These are phyloP conservation scores for Imbricaverruca yamaguchii DNA, from an alignment of 2,888 invertebrate genomes.

Conservation along the genomic window DNA sequence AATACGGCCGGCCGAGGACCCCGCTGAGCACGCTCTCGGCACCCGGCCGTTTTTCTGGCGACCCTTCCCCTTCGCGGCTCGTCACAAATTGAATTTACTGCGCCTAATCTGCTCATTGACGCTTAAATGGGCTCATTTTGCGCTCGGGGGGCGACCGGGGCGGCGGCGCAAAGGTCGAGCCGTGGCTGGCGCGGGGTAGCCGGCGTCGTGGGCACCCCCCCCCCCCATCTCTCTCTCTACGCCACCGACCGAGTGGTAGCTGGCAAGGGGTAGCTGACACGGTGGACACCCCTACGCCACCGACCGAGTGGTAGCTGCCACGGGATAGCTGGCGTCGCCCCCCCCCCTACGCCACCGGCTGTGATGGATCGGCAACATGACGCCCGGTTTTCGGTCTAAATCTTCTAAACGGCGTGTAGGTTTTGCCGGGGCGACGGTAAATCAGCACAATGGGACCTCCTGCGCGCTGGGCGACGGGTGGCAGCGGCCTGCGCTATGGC, in stretches of 20 bases:
- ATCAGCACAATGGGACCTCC: not conserved
- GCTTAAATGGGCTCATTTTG: conserved; percentile 11
- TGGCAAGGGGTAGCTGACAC: too few relatives aligned
- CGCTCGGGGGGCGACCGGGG: conserved; percentile 2
- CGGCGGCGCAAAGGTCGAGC: not conserved
- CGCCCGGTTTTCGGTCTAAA: not conserved
- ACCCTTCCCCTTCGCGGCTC: not conserved
- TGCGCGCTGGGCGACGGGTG: too few relatives aligned
- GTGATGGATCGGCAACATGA: not conserved
- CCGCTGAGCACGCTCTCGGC: not conserved
- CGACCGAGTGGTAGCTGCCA: not conserved
- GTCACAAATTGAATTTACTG: conserved; percentile 21
- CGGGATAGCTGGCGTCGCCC: too few relatives aligned
- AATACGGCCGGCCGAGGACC: not conserved
- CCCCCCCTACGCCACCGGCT: not conserved
- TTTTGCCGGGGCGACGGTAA: not conserved
- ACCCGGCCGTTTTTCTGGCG: not conserved
- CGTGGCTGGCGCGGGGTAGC: too few relatives aligned
- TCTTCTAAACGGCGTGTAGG: conserved; percentile 11
- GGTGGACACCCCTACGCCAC: not conserved
- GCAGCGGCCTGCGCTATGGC: too few relatives aligned
- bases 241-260: not conserved
- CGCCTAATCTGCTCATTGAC: conserved; percentile 21
- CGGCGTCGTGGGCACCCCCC: too few relatives aligned
- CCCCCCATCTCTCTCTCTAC: too few relatives aligned